A percentile compares a stretch with the other conserved stretches of the same genome.
These are phyloP conservation scores for Apomyelois bistriatella DNA, from an alignment of 2,888 invertebrate species.

Conservation along the genomic window DNA sequence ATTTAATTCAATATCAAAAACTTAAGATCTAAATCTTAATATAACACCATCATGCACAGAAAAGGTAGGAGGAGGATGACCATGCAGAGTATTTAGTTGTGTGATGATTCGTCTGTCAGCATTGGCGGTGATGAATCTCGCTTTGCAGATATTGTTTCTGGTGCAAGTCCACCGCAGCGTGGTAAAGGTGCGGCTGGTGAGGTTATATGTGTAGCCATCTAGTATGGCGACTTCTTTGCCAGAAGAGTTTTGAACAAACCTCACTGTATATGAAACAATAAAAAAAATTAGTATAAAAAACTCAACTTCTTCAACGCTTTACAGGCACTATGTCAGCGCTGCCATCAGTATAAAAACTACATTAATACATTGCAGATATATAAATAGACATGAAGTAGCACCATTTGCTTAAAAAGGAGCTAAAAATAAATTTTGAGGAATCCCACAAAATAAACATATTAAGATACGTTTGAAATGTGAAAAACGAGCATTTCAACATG, in stretches of 20 bases:
- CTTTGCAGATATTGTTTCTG: conserved; percentile 40
- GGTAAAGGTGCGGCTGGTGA: conserved; percentile 1
- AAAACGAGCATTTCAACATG: no score
- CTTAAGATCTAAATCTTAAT: neutral
- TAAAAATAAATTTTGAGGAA: no score
- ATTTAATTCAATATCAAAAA: neutral
- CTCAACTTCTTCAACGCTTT: neutral
- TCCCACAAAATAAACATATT: no score
- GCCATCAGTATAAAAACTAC: no score
- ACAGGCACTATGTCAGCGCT: neutral
- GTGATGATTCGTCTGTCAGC: neutral
- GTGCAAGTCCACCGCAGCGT: no score
- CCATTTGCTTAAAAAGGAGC: no score
- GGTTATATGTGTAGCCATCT: conserved; percentile 29
- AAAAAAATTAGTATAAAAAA: neutral
- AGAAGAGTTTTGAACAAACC: conserved; percentile 13
- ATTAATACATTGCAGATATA: no score
- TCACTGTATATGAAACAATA: neutral
- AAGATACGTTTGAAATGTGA: no score
- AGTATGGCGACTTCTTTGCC: conserved; percentile 29
- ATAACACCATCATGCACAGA: neutral
- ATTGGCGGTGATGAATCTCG: conserved; percentile 44
- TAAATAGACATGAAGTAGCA: no score
- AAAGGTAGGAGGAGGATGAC: neutral
- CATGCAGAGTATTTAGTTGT: neutral